phyloP scores from a whole-genome alignment of 2,888 invertebrate species.

The Erpobdella octoculata region DNA sequence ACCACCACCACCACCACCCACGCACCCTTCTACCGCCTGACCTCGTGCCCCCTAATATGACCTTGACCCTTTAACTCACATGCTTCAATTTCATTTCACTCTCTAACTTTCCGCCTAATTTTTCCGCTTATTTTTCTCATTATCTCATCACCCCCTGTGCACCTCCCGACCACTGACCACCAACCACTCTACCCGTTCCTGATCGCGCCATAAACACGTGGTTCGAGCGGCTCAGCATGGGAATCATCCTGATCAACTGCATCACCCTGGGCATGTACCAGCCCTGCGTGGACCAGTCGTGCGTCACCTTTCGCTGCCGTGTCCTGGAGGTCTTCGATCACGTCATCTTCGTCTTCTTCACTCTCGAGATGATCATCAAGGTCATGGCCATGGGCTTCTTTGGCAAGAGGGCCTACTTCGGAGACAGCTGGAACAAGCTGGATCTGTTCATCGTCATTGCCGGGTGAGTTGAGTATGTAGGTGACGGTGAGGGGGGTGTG shows the following conservation, averaged over 20 bases:
- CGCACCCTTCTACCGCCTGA: no score
- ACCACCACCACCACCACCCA: no score
- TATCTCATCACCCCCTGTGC: not conserved
- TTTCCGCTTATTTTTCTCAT: not conserved
- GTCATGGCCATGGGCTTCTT: conserved; percentile 92
- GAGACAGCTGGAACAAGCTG: conserved; percentile 96
- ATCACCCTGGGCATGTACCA: conserved; percentile 98
- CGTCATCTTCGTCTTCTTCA: conserved; percentile 95
- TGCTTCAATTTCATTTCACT: no score
- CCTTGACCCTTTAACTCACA: no score
- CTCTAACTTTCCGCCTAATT: not conserved
- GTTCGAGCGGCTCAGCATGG: conserved; percentile 97
- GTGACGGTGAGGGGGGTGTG: not conserved
- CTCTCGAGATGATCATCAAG: conserved; percentile 94
- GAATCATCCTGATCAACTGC: conserved; percentile 94
- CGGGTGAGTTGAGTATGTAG: conserved; percentile 67
- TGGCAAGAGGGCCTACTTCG: conserved; percentile 78
- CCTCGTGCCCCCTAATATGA: no score
- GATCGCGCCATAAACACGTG: conserved; percentile 60
- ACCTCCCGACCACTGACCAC: not conserved
- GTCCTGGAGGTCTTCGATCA: conserved; percentile 81
- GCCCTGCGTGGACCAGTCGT: conserved; percentile 75
- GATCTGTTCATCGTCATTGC: conserved; percentile 96
- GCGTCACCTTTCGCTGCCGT: conserved; percentile 57
- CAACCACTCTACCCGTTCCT: not conserved